Conservation (phyloP, 2,888 invertebrate genomes). For the Agrotis clavis region DNA sequence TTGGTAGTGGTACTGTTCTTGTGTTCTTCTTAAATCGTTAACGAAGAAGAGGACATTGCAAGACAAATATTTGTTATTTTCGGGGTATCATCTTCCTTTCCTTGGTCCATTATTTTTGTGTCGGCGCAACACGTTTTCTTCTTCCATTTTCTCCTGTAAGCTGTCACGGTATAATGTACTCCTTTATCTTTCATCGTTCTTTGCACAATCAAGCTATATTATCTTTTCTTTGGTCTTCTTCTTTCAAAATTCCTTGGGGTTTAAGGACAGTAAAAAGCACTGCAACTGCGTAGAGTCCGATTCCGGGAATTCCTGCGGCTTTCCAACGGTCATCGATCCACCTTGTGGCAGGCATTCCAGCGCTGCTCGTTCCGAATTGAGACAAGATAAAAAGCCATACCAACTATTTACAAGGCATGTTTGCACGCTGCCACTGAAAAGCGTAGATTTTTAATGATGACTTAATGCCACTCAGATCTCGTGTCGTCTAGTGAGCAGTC, state of each 20-base stretch:
- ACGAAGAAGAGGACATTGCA: background rate
- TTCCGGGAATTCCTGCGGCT: background rate
- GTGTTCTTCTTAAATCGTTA: background rate
- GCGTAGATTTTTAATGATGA: background rate
- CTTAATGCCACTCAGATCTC: background rate
- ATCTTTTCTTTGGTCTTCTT: too few relatives aligned
- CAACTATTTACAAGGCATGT: background rate
- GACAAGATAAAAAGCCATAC: background rate
- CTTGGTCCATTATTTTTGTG: too few relatives aligned
- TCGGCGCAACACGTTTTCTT: too few relatives aligned
- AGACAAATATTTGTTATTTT: background rate
- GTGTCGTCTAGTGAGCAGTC: slow-evolving; percentile 7
- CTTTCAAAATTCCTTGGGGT: too few relatives aligned
- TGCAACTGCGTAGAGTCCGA: background rate
- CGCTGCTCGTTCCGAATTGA: background rate
- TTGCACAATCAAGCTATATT: too few relatives aligned
- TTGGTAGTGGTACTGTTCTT: background rate
- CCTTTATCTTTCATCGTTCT: too few relatives aligned
- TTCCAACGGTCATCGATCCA: slow-evolving; percentile 2
- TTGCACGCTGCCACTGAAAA: background rate
- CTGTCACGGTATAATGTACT: too few relatives aligned
- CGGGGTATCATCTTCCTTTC: too few relatives aligned
- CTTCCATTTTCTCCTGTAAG: too few relatives aligned
- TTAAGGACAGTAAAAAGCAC: background rate
- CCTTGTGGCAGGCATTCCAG: background rate